These are phyloP conservation scores for Drosophila kikkawai DNA, from an alignment of 1,140 invertebrate genomes.

Conservation along the genomic window DNA sequence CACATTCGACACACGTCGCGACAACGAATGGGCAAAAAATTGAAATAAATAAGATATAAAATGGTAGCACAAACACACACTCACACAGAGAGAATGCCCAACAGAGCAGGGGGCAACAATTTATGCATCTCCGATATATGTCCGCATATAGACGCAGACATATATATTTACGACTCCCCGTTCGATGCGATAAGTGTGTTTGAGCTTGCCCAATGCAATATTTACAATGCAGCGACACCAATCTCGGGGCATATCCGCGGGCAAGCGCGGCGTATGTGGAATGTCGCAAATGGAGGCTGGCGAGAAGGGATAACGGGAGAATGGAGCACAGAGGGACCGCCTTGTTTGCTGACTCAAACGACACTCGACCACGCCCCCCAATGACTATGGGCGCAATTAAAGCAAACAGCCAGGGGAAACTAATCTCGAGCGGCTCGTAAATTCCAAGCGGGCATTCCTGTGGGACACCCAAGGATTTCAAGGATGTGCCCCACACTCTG, in stretches of 20 bases:
- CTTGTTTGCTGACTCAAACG: slow-evolving; percentile 68
- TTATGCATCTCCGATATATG: slow-evolving; percentile 60
- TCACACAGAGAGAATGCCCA: not conserved
- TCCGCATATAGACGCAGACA: slow-evolving; percentile 23
- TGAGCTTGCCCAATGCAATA: slow-evolving; percentile 63
- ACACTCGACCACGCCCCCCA: slow-evolving; percentile 59
- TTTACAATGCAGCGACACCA: slow-evolving; percentile 71
- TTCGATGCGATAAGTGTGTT: slow-evolving; percentile 73
- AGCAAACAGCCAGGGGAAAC: slow-evolving; percentile 72
- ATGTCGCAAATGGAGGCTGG: slow-evolving; percentile 27
- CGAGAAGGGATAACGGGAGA: not conserved
- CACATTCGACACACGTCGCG: slow-evolving; percentile 67
- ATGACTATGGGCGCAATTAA: slow-evolving; percentile 68
- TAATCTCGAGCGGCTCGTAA: slow-evolving; percentile 79
- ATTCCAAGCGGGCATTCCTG: slow-evolving; percentile 74
- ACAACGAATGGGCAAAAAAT: slow-evolving; percentile 72
- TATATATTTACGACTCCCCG: slow-evolving; percentile 71
- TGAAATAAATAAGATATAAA: slow-evolving; percentile 83
- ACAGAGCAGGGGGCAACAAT: slow-evolving; percentile 34
- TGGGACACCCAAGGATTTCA: slow-evolving; percentile 49
- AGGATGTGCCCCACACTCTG: slow-evolving; percentile 12
- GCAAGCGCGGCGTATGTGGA: slow-evolving; percentile 58
- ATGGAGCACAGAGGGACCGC: not conserved
- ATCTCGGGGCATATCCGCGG: slow-evolving; percentile 51
- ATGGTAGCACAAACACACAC: slow-evolving; percentile 48